Evolutionary conservation across 2,797 vertebrate genomes (phyloP).

Genomic region (Gephyroberyx darwinii): DNA sequence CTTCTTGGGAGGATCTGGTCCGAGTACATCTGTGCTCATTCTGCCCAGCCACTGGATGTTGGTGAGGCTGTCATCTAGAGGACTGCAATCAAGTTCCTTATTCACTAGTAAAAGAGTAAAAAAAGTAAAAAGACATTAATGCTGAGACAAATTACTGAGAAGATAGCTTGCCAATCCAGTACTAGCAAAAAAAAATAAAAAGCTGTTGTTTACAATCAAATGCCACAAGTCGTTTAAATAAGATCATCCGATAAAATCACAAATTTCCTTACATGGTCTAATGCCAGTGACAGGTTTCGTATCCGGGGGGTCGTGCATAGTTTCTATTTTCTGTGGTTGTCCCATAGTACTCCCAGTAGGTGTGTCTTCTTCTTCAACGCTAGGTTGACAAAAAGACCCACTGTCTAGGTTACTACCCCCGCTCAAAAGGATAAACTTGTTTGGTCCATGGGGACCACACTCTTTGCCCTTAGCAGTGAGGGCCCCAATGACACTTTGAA

Average conservation of each 20-base stretch:
- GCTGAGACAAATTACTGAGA: not conserved
- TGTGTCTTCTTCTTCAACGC: not conserved
- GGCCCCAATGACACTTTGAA: constrained; percentile 89
- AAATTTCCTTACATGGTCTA: constrained; percentile 63
- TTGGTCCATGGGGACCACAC: constrained; percentile 85
- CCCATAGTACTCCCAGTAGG: constrained; percentile 20
- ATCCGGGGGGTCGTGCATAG: constrained; percentile 11
- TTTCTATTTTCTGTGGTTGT: constrained; percentile 29
- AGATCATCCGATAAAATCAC: not conserved
- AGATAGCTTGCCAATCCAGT: not conserved
- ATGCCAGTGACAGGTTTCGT: constrained; percentile 50
- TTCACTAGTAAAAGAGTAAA: constrained; percentile 56
- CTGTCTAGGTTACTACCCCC: constrained; percentile 57
- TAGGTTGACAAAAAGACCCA: constrained; percentile 37
- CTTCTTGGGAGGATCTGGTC: constrained; percentile 72
- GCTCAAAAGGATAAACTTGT: constrained; percentile 93
- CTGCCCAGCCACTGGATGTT: constrained; percentile 93
- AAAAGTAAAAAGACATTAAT: not conserved
- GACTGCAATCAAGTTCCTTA: constrained; percentile 69
- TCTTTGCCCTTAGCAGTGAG: constrained; percentile 91
- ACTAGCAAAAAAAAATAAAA: not conserved
- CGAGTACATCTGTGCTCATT: constrained; percentile 82
- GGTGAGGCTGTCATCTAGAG: constrained; percentile 89
- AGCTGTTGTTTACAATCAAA: no score
- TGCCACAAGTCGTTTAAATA: no score